A percentile compares a stretch with the other conserved stretches of the same genome.
Conservation (phyloP, 2,888 invertebrate species). For the Microctonus hyperodae region DNA sequence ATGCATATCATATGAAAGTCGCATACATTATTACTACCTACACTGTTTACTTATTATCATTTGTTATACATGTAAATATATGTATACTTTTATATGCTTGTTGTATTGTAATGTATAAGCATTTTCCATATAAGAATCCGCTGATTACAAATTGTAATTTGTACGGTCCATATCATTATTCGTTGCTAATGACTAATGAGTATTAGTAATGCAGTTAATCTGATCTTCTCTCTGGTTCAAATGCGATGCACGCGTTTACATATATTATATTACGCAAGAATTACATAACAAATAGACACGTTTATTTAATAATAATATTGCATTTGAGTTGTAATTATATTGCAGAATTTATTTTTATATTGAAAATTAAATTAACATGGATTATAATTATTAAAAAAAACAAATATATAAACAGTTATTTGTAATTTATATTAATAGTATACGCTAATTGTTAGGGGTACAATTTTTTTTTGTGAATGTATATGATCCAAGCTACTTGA, state of each 20-base stretch:
- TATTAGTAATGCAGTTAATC: slow-evolving; percentile 31
- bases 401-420: too few relatives aligned
- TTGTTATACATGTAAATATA: neutral
- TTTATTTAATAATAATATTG: too few relatives aligned
- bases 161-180: slow-evolving; percentile 32
- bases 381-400: too few relatives aligned
- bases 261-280: neutral
- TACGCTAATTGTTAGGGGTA: too few relatives aligned
- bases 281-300: neutral
- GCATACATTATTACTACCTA: neutral
- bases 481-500: neutral
- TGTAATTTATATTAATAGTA: too few relatives aligned
- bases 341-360: too few relatives aligned
- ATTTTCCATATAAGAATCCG: slow-evolving; percentile 28
- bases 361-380: too few relatives aligned
- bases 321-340: too few relatives aligned
- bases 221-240: slow-evolving; percentile 29
- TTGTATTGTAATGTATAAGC: neutral
- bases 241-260: neutral
- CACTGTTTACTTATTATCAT: neutral
- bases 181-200: slow-evolving; percentile 28
- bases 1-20: neutral
- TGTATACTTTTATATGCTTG: too few relatives aligned
- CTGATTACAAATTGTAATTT: slow-evolving; percentile 38
- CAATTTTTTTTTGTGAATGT: neutral